These are phyloP conservation scores for Trematocara marginatum DNA, from an alignment of 2,113 vertebrate species.

Conservation along the genomic window DNA sequence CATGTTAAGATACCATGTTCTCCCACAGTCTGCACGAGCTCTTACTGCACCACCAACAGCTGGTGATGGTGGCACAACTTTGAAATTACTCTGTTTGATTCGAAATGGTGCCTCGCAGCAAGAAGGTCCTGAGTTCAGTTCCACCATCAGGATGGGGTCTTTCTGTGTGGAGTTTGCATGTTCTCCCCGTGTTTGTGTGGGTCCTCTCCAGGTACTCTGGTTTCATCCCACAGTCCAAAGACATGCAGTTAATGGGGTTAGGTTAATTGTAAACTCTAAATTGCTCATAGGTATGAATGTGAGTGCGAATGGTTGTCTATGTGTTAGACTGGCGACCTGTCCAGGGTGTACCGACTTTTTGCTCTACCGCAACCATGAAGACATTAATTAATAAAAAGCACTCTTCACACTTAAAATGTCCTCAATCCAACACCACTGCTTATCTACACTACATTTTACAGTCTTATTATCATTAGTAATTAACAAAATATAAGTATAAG, in stretches of 20 bases:
- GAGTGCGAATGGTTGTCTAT: not conserved
- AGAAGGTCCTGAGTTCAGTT: not conserved
- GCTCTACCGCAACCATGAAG: not conserved
- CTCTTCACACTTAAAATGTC: not conserved
- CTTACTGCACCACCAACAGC: not conserved
- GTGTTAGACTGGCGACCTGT: not conserved
- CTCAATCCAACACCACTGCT: not conserved
- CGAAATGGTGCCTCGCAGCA: rapidly evolving
- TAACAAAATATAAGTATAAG: not conserved
- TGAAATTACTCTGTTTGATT: not conserved
- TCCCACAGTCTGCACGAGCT: not conserved
- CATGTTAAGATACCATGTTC: not conserved
- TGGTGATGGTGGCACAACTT: not conserved
- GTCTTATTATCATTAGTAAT: not conserved
- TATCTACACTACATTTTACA: not conserved
- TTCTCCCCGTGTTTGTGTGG: not conserved
- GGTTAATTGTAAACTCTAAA: not conserved
- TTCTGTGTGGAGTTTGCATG: not conserved
- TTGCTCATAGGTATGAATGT: not conserved
- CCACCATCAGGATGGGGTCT: not conserved
- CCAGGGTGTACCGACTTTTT: not conserved
- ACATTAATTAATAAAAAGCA: not conserved
- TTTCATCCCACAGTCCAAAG: not conserved
- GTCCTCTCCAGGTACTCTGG: not conserved
- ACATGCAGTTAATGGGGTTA: not conserved